These are phyloP conservation scores for Barnardius zonarius DNA, from an alignment of 2,113 vertebrate genomes.

Conservation along the genomic window DNA sequence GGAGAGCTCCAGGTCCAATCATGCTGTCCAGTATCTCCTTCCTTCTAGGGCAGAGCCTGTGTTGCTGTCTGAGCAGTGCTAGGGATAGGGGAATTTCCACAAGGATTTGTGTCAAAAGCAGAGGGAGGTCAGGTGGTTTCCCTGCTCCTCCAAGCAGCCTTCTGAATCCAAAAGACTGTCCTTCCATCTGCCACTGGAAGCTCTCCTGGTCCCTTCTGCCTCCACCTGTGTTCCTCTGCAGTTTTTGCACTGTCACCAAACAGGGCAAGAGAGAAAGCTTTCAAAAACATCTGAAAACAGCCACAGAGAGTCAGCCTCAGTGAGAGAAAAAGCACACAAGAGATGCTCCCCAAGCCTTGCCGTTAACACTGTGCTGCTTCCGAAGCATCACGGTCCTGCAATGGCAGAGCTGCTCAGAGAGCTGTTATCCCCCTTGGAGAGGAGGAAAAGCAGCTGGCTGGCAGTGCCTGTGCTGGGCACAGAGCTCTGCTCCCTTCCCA, in stretches of 20 bases:
- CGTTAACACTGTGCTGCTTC: background rate
- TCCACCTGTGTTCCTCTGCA: background rate
- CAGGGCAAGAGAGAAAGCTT: background rate
- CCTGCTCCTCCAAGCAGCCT: background rate
- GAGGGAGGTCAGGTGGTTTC: background rate
- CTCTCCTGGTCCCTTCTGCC: background rate
- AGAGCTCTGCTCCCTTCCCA: background rate
- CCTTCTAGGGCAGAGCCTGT: background rate
- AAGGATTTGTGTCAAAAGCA: background rate
- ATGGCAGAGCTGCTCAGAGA: background rate
- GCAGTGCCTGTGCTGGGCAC: background rate
- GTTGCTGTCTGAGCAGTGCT: background rate
- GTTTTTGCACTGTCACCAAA: background rate
- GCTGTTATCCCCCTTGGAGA: background rate
- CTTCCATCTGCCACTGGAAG: background rate
- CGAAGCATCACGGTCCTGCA: background rate
- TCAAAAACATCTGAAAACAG: background rate
- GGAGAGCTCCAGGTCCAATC: background rate
- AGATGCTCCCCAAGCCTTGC: background rate
- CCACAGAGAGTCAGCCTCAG: background rate
- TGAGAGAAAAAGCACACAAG: background rate
- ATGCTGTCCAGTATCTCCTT: background rate
- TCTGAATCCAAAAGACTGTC: background rate
- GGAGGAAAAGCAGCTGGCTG: background rate
- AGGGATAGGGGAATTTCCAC: background rate